These are phyloP conservation scores for Cuniculus paca DNA, from an alignment of 2,797 vertebrate genomes.

Conservation along the genomic window DNA sequence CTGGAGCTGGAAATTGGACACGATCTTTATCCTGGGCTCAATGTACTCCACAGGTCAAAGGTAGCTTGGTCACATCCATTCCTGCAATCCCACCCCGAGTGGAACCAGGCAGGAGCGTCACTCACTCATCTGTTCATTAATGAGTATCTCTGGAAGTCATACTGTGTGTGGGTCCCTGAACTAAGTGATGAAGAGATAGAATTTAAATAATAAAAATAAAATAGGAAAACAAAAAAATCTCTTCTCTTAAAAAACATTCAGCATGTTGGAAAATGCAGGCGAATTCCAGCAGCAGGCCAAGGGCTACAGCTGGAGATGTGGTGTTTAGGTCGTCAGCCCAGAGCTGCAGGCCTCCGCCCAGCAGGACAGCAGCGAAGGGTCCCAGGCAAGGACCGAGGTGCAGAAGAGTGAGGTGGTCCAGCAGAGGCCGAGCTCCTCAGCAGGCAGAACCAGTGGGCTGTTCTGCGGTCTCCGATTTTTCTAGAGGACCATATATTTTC, in stretches of 20 bases:
- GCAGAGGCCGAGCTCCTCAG: neutral
- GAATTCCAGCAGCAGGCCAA: neutral
- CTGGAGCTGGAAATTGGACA: slow-evolving; percentile 60
- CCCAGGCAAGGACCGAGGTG: neutral
- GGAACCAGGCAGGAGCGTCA: neutral
- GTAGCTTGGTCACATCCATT: neutral
- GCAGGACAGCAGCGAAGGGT: neutral
- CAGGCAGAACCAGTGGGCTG: neutral
- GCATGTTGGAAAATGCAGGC: neutral
- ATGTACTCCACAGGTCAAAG: neutral
- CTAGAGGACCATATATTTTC: neutral
- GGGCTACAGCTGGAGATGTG: neutral
- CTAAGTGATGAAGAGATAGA: slow-evolving; percentile 5
- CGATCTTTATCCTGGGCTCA: slow-evolving; percentile 65
- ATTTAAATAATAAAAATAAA: slow-evolving; percentile 47
- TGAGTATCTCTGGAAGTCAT: neutral
- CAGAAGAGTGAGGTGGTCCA: too few species aligned
- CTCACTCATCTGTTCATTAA: neutral
- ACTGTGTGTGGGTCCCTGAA: neutral
- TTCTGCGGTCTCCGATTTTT: neutral
- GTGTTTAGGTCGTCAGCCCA: neutral
- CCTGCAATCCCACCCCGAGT: neutral
- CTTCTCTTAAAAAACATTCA: neutral
- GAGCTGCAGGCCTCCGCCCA: neutral
- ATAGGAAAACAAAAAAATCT: slow-evolving; percentile 2